Percentiles rank a stretch among this genome's conserved stretches.
Conservation (phyloP, 1,140 invertebrate species). For the Lerema accius region DNA sequence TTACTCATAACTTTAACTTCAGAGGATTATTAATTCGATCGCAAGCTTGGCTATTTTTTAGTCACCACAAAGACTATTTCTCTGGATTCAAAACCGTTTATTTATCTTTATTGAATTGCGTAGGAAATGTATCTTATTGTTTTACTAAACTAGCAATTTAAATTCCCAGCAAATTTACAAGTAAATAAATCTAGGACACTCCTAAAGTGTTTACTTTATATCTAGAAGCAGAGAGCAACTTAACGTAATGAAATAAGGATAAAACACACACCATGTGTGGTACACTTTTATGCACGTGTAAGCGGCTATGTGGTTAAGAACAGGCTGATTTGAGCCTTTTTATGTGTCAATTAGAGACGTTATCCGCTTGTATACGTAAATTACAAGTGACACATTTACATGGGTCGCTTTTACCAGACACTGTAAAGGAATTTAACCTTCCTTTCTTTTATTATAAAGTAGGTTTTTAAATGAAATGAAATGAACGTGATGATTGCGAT, state of each 20-base stretch:
- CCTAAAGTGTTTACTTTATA: too few species aligned
- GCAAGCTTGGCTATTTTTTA: too few species aligned
- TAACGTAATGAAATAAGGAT: constrained; percentile 15
- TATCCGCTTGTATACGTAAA: constrained; percentile 18
- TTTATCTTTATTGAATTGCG: too few species aligned
- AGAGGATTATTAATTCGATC: too few species aligned
- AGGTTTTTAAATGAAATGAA: constrained; percentile 1
- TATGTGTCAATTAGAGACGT: constrained; percentile 1
- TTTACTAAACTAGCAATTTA: too few species aligned
- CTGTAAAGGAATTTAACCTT: constrained; percentile 10
- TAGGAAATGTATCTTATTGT: too few species aligned
- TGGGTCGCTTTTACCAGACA: constrained; percentile 5
- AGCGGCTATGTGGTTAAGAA: not conserved
- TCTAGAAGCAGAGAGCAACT: too few species aligned
- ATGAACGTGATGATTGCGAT: constrained; percentile 23
- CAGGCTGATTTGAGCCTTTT: constrained; percentile 7
- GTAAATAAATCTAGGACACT: too few species aligned
- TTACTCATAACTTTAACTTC: too few species aligned
- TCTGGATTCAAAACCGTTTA: too few species aligned
- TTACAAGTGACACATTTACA: constrained; percentile 21
- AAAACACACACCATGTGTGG: constrained; percentile 17
- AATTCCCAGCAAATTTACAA: too few species aligned
- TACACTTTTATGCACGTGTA: constrained; percentile 5
- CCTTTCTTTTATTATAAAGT: constrained; percentile 2
- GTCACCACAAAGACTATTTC: too few species aligned